Conservation (phyloP, 1,140 invertebrate genomes). For the Euwallacea fornicatus region DNA sequence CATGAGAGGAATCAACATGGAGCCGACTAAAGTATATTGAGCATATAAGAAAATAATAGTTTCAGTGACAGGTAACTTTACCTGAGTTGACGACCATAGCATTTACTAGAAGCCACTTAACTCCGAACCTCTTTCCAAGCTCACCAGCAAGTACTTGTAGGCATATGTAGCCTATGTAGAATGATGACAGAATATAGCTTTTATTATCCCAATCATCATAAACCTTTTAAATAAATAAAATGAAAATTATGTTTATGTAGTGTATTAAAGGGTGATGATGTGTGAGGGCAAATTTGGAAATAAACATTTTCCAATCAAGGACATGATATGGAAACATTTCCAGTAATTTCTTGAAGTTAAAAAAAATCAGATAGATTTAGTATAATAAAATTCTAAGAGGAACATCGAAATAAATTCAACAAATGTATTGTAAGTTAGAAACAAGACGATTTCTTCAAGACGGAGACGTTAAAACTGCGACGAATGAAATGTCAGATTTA, state of each 20-base stretch:
- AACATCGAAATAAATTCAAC: too few species aligned
- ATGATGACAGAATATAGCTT: conserved; percentile 64
- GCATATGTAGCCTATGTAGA: conserved; percentile 65
- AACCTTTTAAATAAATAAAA: conserved; percentile 37
- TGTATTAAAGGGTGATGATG: background rate
- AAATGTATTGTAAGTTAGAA: too few species aligned
- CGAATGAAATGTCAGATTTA: background rate
- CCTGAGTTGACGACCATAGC: conserved; percentile 59
- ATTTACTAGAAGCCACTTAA: conserved; percentile 62
- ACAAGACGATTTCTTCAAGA: too few species aligned
- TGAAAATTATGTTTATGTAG: background rate
- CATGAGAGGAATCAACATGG: conserved; percentile 51
- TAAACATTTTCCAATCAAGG: too few species aligned
- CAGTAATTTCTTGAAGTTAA: too few species aligned
- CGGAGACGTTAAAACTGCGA: too few species aligned
- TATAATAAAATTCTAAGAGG: too few species aligned
- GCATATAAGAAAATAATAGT: background rate
- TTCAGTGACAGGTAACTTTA: conserved; percentile 1
- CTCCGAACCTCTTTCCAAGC: conserved; percentile 65
- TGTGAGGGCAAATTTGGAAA: too few species aligned
- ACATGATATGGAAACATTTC: too few species aligned
- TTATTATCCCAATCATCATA: conserved; percentile 55
- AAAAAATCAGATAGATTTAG: too few species aligned
- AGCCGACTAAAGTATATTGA: conserved; percentile 50
- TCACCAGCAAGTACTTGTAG: conserved; percentile 69